Base-by-base conservation (phyloP, 2,113 vertebrate species). In the Zeus faber region DNA sequence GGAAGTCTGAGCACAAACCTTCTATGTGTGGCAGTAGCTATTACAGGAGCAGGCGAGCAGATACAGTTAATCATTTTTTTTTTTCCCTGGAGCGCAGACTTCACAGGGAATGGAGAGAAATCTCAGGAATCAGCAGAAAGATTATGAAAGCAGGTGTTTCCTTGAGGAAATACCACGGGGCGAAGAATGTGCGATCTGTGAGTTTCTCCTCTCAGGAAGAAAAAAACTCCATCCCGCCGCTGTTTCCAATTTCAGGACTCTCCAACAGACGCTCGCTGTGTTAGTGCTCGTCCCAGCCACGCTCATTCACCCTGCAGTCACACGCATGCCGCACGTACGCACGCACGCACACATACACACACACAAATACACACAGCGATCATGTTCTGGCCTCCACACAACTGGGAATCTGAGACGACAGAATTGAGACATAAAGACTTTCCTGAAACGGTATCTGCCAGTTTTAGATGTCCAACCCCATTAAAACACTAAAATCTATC, bases 131-230 rank as follows among this genome's bases (percentile, higher is more conserved):
- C 72, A 74, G 73, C 73, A 77, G 47, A 76, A 58, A 65, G 47
- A 76, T 64, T 70, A 67, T 66, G 53, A 82, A 81, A 80, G 85
- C 79, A 81, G 65, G 83, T 88, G 77, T 77, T 87, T 89, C 85
- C 81, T 80, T 48, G 47, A 86, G 81, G 85, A 90, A 85, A 87
- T 86, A 84, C 84, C 85, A 72, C 44, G 51, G 65, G 31, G 44
- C 18, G 72, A 83, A 80, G 70, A 83, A 80, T 76, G 75, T 79
- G 70, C 72, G 65, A 56, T 65, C 56, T 68, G 54, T 61, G 29
- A 67, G 69, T 21, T 6, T 46, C 64, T 65, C 58, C 61, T 67
- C 53, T 69, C 48, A 66, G 61, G 67, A 66, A 77, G 60, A 80
- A 74, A 58, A 63, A 47, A 31, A 31, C 29, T 35, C 33, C 14